A percentile compares a stretch with the other conserved stretches of the same genome.
These are phyloP conservation scores for Onychostruthus taczanowskii DNA, from an alignment of 2,113 vertebrate genomes.

Conservation along the genomic window DNA sequence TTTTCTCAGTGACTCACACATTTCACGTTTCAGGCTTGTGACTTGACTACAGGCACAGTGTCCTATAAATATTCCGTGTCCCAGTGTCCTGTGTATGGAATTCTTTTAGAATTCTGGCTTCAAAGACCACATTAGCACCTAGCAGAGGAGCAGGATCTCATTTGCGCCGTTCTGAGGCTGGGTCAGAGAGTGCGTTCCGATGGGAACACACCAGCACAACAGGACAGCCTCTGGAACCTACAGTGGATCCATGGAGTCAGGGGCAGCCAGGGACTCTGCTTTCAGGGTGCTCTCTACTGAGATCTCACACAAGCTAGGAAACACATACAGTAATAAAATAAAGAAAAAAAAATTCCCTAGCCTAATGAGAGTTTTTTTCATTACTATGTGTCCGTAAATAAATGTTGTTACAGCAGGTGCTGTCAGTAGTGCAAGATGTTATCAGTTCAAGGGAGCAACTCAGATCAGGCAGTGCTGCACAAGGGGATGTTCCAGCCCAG, in stretches of 20 bases:
- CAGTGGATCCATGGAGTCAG: neutral
- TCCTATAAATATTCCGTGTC: neutral
- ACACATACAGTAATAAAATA: neutral
- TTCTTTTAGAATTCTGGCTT: neutral
- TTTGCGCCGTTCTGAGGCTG: neutral
- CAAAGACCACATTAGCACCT: neutral
- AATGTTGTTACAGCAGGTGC: neutral
- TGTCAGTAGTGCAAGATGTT: neutral
- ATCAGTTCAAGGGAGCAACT: neutral
- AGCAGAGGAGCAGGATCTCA: neutral
- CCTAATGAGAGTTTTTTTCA: neutral
- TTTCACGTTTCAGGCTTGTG: neutral
- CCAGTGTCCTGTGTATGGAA: fast-evolving
- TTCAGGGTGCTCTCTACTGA: neutral
- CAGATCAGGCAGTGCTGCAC: neutral
- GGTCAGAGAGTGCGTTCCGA: neutral
- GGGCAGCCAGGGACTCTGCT: neutral
- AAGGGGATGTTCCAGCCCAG: neutral
- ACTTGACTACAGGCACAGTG: neutral
- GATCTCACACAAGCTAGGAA: neutral
- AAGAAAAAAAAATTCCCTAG: neutral
- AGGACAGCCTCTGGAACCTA: neutral
- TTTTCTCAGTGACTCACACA: neutral
- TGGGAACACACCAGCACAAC: neutral
- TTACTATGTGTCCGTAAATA: neutral